These are phyloP conservation scores for Heliconius cydno DNA, from an alignment of 2,888 invertebrate genomes.

Conservation along the genomic window DNA sequence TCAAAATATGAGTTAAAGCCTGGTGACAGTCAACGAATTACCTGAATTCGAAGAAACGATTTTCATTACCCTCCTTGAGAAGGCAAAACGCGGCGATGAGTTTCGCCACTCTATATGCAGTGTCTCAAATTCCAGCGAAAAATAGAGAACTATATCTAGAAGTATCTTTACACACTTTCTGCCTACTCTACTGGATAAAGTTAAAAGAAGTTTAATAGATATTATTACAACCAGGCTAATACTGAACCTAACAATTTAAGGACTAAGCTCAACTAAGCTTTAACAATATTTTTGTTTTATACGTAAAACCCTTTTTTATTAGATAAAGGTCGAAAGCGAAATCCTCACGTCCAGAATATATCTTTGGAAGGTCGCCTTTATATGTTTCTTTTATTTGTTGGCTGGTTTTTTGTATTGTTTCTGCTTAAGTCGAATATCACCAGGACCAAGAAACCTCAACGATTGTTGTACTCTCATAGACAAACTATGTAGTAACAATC, in stretches of 20 bases:
- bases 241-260: background rate
- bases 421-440: background rate
- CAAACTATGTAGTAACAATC: too few relatives aligned
- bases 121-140: too few relatives aligned
- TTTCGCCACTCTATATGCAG: background rate
- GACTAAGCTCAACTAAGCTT: background rate
- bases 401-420: background rate
- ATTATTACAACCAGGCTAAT: background rate
- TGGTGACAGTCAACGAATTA: too few relatives aligned
- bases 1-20: too few relatives aligned
- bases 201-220: background rate
- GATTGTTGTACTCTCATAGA: background rate
- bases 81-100: background rate
- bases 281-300: slow-evolving; percentile 8
- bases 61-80: background rate
- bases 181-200: background rate
- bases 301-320: slow-evolving; percentile 12
- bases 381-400: slow-evolving; percentile 9
- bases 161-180: background rate
- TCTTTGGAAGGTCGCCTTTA: slow-evolving; percentile 11
- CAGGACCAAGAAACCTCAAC: background rate
- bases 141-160: background rate
- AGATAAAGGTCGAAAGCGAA: background rate
- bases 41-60: background rate
- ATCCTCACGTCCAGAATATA: slow-evolving; percentile 19